Conservation (phyloP, 2,113 vertebrate genomes). For the Pyrgilauda ruficollis region DNA sequence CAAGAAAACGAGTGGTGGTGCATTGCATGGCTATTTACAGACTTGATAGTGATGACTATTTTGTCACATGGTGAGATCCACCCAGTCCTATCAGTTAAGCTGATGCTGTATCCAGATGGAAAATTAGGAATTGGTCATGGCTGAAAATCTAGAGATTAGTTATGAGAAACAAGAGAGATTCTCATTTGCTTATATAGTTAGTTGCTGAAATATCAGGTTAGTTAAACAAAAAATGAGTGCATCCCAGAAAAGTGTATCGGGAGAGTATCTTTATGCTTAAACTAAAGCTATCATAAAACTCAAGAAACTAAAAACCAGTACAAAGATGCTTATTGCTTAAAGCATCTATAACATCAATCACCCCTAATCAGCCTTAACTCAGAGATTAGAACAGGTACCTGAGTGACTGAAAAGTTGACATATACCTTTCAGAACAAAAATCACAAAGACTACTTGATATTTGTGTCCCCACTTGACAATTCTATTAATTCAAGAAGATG, state of each 20-base stretch:
- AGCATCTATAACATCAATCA: neutral
- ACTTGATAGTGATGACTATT: neutral
- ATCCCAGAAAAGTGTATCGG: neutral
- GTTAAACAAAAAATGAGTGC: neutral
- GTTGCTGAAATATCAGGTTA: neutral
- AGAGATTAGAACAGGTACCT: neutral
- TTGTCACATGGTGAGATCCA: neutral
- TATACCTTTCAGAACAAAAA: neutral
- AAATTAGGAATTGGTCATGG: neutral
- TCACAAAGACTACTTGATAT: neutral
- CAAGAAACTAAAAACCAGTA: neutral
- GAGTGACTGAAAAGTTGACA: neutral
- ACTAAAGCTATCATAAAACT: neutral
- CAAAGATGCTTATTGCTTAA: neutral
- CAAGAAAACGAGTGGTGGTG: neutral
- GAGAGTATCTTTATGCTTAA: neutral
- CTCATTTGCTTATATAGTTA: neutral
- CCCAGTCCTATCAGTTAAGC: neutral
- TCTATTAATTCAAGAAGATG: neutral
- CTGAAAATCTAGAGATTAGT: neutral
- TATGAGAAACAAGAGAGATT: neutral
- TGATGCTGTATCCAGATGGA: neutral
- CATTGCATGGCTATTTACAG: accelerated
- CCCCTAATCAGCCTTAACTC: neutral
- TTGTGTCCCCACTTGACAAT: neutral